A percentile compares a stretch with the other conserved stretches of the same genome.
Conservation (phyloP, 1,140 invertebrate species). For the Aphelinus certus region DNA sequence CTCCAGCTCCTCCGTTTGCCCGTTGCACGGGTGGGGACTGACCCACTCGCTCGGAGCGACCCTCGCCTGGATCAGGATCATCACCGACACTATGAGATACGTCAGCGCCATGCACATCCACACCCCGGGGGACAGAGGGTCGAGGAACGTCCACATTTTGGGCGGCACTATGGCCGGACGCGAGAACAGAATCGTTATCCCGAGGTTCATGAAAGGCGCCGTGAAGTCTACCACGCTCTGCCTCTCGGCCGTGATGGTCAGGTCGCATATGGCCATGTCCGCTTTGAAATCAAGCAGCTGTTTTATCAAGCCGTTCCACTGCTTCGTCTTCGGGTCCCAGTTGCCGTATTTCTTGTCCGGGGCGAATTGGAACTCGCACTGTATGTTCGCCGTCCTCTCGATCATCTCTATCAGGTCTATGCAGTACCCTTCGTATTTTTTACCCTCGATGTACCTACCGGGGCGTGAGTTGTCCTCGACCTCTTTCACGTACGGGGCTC, state of each 20-base stretch:
- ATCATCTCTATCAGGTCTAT: constrained; percentile 82
- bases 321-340: constrained; percentile 72
- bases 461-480: constrained; percentile 61
- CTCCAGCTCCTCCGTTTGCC: constrained; percentile 78
- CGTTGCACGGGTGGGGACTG: constrained; percentile 85
- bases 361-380: constrained; percentile 75
- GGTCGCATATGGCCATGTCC: constrained; percentile 89
- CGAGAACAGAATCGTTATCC: constrained; percentile 82
- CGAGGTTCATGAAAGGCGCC: constrained; percentile 89
- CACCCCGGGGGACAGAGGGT: constrained; percentile 87
- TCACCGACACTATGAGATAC: constrained; percentile 84
- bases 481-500: constrained; percentile 80
- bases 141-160: constrained; percentile 85
- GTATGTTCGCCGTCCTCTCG: constrained; percentile 76
- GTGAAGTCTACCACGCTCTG: constrained; percentile 88
- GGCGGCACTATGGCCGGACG: constrained; percentile 77
- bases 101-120: constrained; percentile 93
- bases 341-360: constrained; percentile 77
- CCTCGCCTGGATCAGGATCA: constrained; percentile 85
- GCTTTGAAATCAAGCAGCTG: constrained; percentile 83
- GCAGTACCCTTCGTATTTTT: constrained; percentile 80
- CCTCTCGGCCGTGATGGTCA: constrained; percentile 89
- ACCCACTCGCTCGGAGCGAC: constrained; percentile 88
- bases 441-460: constrained; percentile 66
- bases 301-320: constrained; percentile 87